Evolutionary conservation across 2,797 vertebrate species (phyloP), one percentile per base, ranked within the genome.

Genomic region (Muraenolepis orangiensis): DNA sequence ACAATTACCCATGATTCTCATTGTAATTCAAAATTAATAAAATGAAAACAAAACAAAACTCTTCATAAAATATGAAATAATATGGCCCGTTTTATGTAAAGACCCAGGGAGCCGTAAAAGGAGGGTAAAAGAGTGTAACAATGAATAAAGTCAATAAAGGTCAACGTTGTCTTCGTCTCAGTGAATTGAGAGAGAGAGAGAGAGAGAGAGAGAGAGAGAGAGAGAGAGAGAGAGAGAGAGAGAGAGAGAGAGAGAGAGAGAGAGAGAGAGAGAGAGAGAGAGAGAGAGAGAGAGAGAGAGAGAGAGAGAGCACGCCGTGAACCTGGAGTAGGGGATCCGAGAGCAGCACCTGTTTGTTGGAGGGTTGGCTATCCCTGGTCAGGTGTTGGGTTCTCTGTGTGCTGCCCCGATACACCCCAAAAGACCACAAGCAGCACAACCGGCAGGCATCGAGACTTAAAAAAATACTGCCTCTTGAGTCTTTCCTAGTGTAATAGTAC

Each of bases 291-390:
- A 76, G 36, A 0, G 2, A 70, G 20, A 11, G 30, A 36, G 14
- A 11, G 30, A 36, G 14, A 76, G 36, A 0, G 2, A 70, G 20
- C 7, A 29, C 1, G 68, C 73, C 32, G 70, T 69, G 8, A 11
- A 68, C 20, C 30, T 40, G 23, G 77, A 66, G 36, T 6, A n/a
- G 69, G 66, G 64, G 31, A 57, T 76, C 38, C 20, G 40, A 23
- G 34, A n/a, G 2, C 32, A 70, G 77, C 86, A 89, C 80, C 85
- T 84, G 88, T 81, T 82, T 84, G 88, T 81, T 82, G 57, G 77
- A 46, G 36, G 80, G n/a, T 72, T 83, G 72, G 78, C 72, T 46
- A 80, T 74, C 28, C 51, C 72, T 81, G 5, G 66, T 40, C 72
- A 1, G 29, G 75, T 80, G 76, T 78, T 83, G 73, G 40, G 78